Base-by-base conservation (phyloP, 2,113 vertebrate genomes). In the Malurus cyaneus region DNA sequence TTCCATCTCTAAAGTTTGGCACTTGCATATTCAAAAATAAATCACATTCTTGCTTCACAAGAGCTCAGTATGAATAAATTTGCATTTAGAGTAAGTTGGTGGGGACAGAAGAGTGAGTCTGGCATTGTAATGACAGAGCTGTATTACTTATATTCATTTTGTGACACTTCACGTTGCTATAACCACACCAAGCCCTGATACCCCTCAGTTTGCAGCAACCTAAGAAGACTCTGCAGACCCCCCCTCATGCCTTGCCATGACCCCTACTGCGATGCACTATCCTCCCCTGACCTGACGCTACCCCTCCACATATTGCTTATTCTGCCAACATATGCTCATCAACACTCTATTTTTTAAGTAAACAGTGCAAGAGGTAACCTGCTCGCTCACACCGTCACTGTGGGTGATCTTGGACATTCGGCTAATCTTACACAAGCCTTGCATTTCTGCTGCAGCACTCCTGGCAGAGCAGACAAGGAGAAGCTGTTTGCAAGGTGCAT, bases 11-110 rank as follows among this genome's bases (percentile, higher is more conserved):
- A n/a, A 91, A 87, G 46, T 94, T 95, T 95, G 87, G 44, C 67
- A 88, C 81, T 92, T 64, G 19, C 60, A 65, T 76, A 86, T 78
- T 94, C 76, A 90, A 92, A 96, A 93, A 92, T 88, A 93, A 86
- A 96, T 88, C 94, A 86, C 41, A 61, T 94, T 89, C 64, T 83
- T 83, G 39, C 71, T 92, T 94, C 86, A 67, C 76, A 62, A 81
- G 76, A 92, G 36, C 88, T 93, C 0, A 0, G 20, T 67, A 86
- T 80, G 89, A 80, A 96, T 92, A 91, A 66, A 95, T 95, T 83
- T 86, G 69, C 64, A 86, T 93, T 80, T 49, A 53, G 49, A 92
- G 88, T 84, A 47, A 71, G 53, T 9, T 79, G 53, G 14, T 94
- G 57, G 28, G 90, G 88, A 88, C 57, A 67, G 82, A 80, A 83